A percentile compares a stretch with the other conserved stretches of the same genome.
Evolutionary conservation across 2,888 invertebrate genomes (phyloP).

Genomic region (Andrena dorsata): DNA sequence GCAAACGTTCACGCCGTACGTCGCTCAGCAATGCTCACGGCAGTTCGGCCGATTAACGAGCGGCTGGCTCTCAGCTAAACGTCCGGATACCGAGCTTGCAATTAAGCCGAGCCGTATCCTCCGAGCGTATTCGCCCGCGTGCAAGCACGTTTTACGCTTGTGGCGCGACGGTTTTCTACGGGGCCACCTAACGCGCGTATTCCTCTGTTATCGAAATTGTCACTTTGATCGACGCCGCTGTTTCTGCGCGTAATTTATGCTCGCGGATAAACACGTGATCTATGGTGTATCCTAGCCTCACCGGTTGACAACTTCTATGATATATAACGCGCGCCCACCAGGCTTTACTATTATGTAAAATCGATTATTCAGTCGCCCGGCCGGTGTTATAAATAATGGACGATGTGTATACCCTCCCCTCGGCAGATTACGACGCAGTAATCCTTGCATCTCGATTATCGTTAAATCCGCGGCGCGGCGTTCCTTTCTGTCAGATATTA

Average conservation of each 20-base stretch:
- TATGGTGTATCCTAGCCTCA: conserved; percentile 32
- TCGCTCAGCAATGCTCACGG: conserved; percentile 4
- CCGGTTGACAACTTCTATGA: conserved; percentile 39
- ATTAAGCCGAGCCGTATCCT: conserved; percentile 11
- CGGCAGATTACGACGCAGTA: conserved; percentile 45
- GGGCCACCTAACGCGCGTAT: conserved; percentile 2
- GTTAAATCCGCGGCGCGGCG: conserved; percentile 18
- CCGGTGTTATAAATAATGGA: conserved; percentile 46
- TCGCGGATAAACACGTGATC: conserved; percentile 36
- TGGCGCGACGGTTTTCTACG: conserved; percentile 7
- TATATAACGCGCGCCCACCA: conserved; percentile 28
- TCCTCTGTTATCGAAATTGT: conserved; percentile 24
- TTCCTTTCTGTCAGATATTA: conserved; percentile 27
- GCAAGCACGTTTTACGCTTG: background rate
- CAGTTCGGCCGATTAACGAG: conserved; percentile 29
- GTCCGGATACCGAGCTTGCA: conserved; percentile 9
- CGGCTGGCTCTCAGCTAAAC: background rate
- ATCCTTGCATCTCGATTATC: conserved; percentile 48
- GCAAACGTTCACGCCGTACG: background rate
- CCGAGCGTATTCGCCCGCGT: background rate
- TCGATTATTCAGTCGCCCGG: conserved; percentile 45
- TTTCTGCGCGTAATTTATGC: conserved; percentile 49
- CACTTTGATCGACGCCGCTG: conserved; percentile 17
- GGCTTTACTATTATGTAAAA: conserved; percentile 56
- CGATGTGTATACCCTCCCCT: conserved; percentile 34